These are phyloP conservation scores for Tipula confusa DNA, from an alignment of 2,888 invertebrate genomes.

Conservation along the genomic window DNA sequence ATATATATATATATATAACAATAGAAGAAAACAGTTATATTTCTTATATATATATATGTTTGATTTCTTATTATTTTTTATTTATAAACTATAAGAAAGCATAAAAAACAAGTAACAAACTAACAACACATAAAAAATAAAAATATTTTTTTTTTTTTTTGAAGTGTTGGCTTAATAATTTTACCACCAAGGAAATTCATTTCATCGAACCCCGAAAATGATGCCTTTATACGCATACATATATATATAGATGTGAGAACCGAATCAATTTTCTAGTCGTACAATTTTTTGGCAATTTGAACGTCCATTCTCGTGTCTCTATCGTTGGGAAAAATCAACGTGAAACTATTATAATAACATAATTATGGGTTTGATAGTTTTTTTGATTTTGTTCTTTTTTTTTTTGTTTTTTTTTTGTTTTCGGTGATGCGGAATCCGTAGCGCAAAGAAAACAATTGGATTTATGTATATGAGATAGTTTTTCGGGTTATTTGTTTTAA, in stretches of 20 bases:
- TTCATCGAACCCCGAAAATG: not conserved
- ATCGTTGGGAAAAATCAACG: not conserved
- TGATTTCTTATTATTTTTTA: not conserved
- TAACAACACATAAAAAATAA: not conserved
- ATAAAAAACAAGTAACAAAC: not conserved
- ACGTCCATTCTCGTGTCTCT: not conserved
- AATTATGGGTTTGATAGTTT: slow-evolving; percentile 17
- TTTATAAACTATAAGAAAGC: not conserved
- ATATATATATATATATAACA: too few relatives aligned
- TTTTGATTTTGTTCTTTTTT: too few relatives aligned
- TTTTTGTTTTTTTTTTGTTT: too few relatives aligned
- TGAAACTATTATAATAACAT: not conserved
- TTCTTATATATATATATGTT: not conserved
- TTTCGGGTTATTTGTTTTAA: slow-evolving; percentile 20
- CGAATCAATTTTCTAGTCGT: not conserved
- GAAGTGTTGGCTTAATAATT: not conserved
- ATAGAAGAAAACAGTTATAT: slow-evolving; percentile 25
- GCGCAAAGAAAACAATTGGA: not conserved
- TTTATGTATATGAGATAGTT: not conserved
- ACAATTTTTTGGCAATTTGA: not conserved
- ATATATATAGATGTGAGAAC: not conserved
- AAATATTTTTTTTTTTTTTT: not conserved
- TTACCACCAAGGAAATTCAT: not conserved
- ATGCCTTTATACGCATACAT: not conserved
- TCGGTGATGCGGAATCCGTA: not conserved